Conservation (phyloP, 2,797 vertebrate species). For the Zalophus californianus region DNA sequence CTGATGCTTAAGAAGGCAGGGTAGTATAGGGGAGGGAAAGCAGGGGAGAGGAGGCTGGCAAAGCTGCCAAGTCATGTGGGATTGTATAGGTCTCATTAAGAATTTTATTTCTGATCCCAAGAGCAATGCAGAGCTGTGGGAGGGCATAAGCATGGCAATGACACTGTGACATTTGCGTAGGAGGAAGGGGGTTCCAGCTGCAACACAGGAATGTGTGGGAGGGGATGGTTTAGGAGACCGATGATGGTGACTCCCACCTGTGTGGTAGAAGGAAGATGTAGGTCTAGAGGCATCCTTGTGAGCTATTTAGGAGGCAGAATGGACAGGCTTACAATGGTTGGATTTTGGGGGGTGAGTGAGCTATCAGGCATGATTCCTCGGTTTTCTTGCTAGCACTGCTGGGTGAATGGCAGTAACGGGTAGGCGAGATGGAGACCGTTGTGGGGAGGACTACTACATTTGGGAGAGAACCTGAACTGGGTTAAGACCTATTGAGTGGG, state of each 20-base stretch:
- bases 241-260: too few species aligned
- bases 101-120: neutral
- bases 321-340: neutral
- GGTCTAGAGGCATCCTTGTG: neutral
- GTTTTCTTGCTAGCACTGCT: neutral
- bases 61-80: neutral
- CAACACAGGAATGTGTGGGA: fast-evolving
- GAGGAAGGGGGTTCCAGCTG: neutral
- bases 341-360: neutral
- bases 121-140: neutral
- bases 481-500: neutral
- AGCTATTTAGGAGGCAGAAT: neutral
- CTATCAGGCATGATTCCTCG: neutral
- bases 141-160: too few species aligned
- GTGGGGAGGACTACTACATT: neutral
- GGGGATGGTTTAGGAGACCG: neutral
- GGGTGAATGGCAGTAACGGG: neutral
- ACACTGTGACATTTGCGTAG: fast-evolving
- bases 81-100: neutral
- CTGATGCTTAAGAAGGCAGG: neutral
- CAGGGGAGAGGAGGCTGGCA: neutral
- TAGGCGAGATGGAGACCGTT: neutral
- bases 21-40: fast-evolving
- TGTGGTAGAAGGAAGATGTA: fast-evolving
- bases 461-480: neutral